Percentiles rank a stretch among this genome's conserved stretches.
Conservation (phyloP, 2,888 invertebrate species). For the Anoplius nigerrimus region DNA sequence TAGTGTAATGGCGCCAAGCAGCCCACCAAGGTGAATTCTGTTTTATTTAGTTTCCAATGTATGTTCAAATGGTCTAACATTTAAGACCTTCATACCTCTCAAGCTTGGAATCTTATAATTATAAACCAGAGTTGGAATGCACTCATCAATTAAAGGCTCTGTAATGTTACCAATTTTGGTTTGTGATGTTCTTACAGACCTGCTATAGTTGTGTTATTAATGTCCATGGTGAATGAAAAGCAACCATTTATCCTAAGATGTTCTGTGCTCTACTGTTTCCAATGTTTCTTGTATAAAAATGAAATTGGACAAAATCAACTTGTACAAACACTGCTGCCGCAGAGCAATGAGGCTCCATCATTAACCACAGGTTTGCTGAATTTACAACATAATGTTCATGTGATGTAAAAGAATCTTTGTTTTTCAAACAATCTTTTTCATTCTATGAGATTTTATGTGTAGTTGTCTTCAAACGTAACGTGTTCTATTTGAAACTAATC, state of each 20-base stretch:
- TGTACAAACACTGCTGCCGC: conserved; percentile 94
- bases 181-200: conserved; percentile 78
- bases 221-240: conserved; percentile 99
- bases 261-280: conserved; percentile 97
- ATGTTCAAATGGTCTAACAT: no score
- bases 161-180: no score
- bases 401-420: no score
- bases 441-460: not conserved
- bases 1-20: conserved; percentile 92
- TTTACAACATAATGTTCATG: not conserved
- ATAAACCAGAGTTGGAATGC: no score
- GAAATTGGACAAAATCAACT: conserved; percentile 91
- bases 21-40: conserved; percentile 83
- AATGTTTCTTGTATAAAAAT: conserved; percentile 96
- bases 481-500: no score
- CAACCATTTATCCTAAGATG: conserved; percentile 93
- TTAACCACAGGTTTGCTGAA: conserved; percentile 77
- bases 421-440: no score
- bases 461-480: not conserved
- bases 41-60: no score
- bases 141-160: no score
- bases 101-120: no score
- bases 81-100: no score
- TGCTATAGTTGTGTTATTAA: conserved; percentile 93
- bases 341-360: conserved; percentile 84